These are phyloP conservation scores for Jacana jacana DNA, from an alignment of 2,113 vertebrate genomes.

Conservation along the genomic window DNA sequence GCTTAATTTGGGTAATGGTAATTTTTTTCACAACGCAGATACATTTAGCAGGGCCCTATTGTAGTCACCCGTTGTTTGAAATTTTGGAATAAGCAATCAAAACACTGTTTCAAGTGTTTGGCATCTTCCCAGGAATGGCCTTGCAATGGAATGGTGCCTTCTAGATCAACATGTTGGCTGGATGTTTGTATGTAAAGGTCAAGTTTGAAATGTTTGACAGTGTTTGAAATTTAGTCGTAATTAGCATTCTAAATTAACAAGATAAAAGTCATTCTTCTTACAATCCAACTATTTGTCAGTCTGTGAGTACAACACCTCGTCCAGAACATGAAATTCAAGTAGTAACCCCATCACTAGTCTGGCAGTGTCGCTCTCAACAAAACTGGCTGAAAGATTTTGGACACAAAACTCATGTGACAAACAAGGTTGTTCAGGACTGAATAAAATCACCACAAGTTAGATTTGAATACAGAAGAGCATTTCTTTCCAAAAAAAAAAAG, in stretches of 20 bases:
- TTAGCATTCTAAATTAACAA: background rate
- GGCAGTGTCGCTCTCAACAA: background rate
- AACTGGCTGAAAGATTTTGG: background rate
- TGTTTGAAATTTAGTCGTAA: background rate
- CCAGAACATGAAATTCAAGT: background rate
- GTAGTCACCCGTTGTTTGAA: rapidly evolving
- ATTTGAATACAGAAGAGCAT: background rate
- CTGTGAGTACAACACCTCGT: background rate
- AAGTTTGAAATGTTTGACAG: background rate
- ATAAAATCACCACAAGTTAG: background rate
- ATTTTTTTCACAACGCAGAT: background rate
- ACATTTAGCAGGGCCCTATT: background rate
- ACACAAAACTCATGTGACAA: background rate
- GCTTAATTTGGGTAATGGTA: background rate
- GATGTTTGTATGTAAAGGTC: background rate
- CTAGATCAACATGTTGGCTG: background rate
- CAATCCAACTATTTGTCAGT: background rate
- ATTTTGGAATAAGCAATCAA: background rate
- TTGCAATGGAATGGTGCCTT: background rate
- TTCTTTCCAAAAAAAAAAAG: background rate
- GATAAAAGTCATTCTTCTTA: background rate
- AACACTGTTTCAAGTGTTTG: background rate
- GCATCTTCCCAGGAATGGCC: background rate
- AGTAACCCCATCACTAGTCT: background rate
- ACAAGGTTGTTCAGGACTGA: background rate